Evolutionary conservation across 2,888 invertebrate genomes (phyloP), one percentile per base, ranked within the genome.

Genomic region (Aproaerema taeniolella): DNA sequence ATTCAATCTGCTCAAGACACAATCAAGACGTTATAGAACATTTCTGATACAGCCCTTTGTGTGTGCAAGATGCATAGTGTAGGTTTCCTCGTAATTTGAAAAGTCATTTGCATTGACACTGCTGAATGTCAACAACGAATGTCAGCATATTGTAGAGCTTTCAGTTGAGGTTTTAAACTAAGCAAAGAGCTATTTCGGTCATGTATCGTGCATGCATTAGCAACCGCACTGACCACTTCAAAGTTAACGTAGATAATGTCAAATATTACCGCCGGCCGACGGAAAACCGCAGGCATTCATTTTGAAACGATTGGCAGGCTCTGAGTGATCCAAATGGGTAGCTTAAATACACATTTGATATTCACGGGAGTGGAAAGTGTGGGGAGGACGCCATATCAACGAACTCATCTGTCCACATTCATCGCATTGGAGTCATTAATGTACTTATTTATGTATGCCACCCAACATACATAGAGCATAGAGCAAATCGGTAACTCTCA

Each of bases 261-360:
- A n/a, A 32, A 32, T 17, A 32, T 32, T 17, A 32, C 11, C 17
- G 17, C 15, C 16, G 16, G 11, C 32, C 16, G 17, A n/a, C 54
- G n/a, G 59, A 57, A 61, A 66, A 73, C 80, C 79, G 55, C 78
- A 61, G 58, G 67, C 70, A 69, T 76, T 69, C 72, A 77, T 79
- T 75, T 76, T 61, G 67, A 70, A 75, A 73, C 78, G 72, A 80
- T 79, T 72, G 77, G 70, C 72, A 61, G 56, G 61, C 58, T 58
- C 71, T 69, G 73, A 72, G 76, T 77, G 74, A 81, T 82, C 75
- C 75, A 71, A 80, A 79, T 76, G 70, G 68, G 66, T 65, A 62
- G 77, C 72, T 79, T 78, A 77, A 80, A 78, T 59, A 73, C 74
- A 81, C 79, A 81, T 81, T 79, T 75, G 67, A 78, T 80, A 82